Base-by-base conservation (phyloP, 2,113 vertebrate genomes). In the Lepisosteus oculatus region DNA sequence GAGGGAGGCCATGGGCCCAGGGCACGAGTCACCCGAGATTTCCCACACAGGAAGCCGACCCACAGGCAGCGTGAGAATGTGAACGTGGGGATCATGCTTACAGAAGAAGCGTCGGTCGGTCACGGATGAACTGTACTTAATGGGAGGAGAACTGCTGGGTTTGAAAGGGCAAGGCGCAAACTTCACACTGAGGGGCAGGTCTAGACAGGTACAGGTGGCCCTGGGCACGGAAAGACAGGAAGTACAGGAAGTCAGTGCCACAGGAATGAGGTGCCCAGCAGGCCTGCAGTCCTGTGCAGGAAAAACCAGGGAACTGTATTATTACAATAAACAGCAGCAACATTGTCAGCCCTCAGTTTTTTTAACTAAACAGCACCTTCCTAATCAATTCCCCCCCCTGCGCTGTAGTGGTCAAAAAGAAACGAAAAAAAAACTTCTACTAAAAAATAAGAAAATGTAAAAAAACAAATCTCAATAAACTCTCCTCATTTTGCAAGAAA, bases 361-460 rank as follows among this genome's bases (percentile, higher is more conserved):
- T 41, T 44, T 41, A 45, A 29, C 8, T 51, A 51, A 51, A 2
- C 2, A 29, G 17, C 17, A 29, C 47, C 4, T 51, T 51, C 47
- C 47, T 51, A 51, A 6, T 5, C 8, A 51, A 51, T 51, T 51
- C n/a, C 8, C 4, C 47, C 8, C 4, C 47, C 47, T 6, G 47
- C 47, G 8, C 47, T 44, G 56, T 57, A 69, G 13, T 74, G 72
- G 68, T 69, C 70, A 69, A 65, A 70, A 41, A 76, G 51, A 2
- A 75, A 68, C 51, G 61, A 44, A 55, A 62, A 72, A 51, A 71
- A 73, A 68, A 71, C 14, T 54, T 43, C 17, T 29, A 29, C 17
- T 1, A 51, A 51, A 51, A 9, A 51, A 51, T 51, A 51, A 51
- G 5, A 51, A 51, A 29, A 29, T 29, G 17, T 29, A 29, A 29